These are phyloP conservation scores for Tachycineta bicolor DNA, from an alignment of 2,113 vertebrate species.

Conservation along the genomic window DNA sequence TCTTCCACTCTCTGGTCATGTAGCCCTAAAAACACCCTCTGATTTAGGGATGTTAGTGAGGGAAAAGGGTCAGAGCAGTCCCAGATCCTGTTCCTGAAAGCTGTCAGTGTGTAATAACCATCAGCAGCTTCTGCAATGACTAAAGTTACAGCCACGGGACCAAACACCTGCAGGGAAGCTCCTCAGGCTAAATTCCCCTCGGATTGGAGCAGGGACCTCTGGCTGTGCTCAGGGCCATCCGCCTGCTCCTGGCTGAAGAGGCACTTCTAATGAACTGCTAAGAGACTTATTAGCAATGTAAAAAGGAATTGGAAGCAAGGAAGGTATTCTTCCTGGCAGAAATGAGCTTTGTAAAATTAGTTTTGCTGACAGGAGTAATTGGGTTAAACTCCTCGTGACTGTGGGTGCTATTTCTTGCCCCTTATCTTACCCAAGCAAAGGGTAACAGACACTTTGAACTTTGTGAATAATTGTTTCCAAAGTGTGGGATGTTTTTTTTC, in stretches of 20 bases:
- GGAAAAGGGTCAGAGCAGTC: background rate
- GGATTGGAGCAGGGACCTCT: background rate
- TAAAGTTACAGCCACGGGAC: background rate
- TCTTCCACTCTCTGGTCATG: background rate
- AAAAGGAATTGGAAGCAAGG: background rate
- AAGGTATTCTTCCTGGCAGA: slow-evolving; percentile 1
- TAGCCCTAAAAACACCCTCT: background rate
- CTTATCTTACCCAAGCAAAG: slow-evolving; percentile 13
- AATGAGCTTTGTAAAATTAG: background rate
- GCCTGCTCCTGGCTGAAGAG: background rate
- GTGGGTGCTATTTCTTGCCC: background rate
- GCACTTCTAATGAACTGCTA: slow-evolving; percentile 8
- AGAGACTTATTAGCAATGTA: slow-evolving; percentile 57
- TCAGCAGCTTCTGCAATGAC: background rate
- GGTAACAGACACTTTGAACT: background rate
- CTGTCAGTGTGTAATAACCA: background rate
- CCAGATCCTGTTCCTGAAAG: background rate
- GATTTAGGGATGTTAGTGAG: background rate
- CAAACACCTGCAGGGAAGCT: slow-evolving; percentile 20
- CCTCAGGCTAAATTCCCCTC: slow-evolving; percentile 1
- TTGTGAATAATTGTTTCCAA: slow-evolving; percentile 31
- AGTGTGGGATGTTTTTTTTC: background rate
- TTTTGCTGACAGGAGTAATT: slow-evolving; percentile 16
- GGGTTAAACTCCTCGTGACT: background rate
- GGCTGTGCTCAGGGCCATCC: background rate